phyloP scores from a whole-genome alignment of 2,797 vertebrate genomes.

The Valencia hispanica region DNA sequence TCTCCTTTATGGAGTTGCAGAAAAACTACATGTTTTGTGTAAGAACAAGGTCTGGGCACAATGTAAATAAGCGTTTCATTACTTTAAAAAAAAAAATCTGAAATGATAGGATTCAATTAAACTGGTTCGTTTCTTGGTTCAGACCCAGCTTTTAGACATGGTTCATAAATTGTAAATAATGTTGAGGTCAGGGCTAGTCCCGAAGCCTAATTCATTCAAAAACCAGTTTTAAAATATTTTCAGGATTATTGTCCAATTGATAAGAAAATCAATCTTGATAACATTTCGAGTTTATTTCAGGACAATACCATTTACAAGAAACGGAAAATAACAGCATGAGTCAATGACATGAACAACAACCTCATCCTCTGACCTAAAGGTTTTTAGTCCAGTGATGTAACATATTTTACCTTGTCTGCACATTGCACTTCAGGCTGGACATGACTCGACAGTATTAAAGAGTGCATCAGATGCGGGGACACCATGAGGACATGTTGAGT shows the following conservation, averaged over 20 bases:
- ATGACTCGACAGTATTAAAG: constrained; percentile 10
- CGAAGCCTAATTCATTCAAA: background rate
- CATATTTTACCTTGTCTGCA: background rate
- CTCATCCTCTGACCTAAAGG: background rate
- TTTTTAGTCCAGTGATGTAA: constrained; percentile 4
- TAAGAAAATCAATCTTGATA: background rate
- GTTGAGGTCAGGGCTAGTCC: background rate
- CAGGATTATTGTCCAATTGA: background rate
- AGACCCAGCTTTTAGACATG: background rate
- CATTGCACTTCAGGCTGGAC: constrained; percentile 10
- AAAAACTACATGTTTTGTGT: background rate
- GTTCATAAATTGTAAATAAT: background rate
- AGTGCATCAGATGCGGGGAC: background rate
- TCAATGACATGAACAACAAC: background rate
- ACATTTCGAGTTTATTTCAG: background rate
- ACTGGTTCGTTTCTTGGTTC: background rate
- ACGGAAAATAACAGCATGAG: constrained; percentile 4
- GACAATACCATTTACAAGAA: background rate
- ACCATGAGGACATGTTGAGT: constrained; percentile 4
- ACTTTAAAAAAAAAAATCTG: no score
- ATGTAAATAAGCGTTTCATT: background rate
- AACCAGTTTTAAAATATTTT: no score
- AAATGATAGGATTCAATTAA: background rate
- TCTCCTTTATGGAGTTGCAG: background rate
- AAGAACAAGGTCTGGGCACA: background rate